A percentile compares a stretch with the other conserved stretches of the same genome.
Conservation (phyloP, 1,140 invertebrate genomes). For the Drosophila grimshawi region DNA sequence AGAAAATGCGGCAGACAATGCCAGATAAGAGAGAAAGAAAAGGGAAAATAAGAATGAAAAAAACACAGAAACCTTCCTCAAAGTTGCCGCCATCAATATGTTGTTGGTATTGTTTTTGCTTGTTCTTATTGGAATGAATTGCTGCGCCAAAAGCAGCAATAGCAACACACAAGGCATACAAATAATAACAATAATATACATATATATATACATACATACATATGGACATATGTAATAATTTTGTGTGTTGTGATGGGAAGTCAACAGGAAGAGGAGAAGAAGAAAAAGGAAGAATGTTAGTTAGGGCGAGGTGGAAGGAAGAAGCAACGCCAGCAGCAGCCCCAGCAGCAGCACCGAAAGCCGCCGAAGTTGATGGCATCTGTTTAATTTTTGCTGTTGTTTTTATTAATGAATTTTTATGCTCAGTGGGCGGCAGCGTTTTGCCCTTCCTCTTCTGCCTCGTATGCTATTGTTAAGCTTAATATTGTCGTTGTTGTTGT, state of each 20-base stretch:
- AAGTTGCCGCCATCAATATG: constrained; percentile 59
- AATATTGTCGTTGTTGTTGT: constrained; percentile 21
- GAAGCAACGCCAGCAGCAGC: not conserved
- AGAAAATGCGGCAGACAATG: constrained; percentile 29
- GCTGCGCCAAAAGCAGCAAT: constrained; percentile 1
- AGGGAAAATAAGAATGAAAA: not conserved
- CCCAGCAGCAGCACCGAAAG: too few species aligned
- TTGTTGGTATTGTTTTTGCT: constrained; percentile 35
- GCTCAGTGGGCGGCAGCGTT: constrained; percentile 20
- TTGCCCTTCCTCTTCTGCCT: not conserved
- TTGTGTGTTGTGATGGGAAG: constrained; percentile 14
- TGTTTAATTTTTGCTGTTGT: constrained; percentile 57
- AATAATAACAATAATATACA: constrained; percentile 24
- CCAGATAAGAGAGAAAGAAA: not conserved
- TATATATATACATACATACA: constrained; percentile 17
- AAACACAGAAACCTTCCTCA: constrained; percentile 61
- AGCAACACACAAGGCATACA: constrained; percentile 3
- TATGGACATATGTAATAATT: constrained; percentile 43
- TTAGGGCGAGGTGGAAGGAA: not conserved
- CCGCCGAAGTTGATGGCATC: constrained; percentile 40
- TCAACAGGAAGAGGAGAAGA: constrained; percentile 28
- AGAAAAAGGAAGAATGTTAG: not conserved
- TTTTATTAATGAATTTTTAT: constrained; percentile 58
- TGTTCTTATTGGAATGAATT: constrained; percentile 28
- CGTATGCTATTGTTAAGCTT: constrained; percentile 26